These are phyloP conservation scores for Hartigia nigra DNA, from an alignment of 2,888 invertebrate species.

Conservation along the genomic window DNA sequence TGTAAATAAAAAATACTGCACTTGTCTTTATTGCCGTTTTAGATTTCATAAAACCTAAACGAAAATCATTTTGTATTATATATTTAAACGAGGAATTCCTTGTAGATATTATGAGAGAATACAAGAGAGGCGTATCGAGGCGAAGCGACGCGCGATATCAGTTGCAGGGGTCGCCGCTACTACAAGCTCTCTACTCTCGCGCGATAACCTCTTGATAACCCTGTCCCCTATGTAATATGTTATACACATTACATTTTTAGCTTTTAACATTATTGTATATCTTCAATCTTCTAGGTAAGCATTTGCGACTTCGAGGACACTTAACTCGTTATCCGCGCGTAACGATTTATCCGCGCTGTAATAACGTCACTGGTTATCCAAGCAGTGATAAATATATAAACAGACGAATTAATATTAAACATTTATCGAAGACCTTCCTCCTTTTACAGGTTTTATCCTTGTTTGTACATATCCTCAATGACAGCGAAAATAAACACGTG, in stretches of 20 bases:
- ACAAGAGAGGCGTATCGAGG: slow-evolving; percentile 58
- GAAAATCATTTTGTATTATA: neutral
- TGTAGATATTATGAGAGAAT: slow-evolving; percentile 41
- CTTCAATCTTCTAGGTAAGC: neutral
- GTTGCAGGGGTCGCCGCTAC: slow-evolving; percentile 52
- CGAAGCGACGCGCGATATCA: slow-evolving; percentile 56
- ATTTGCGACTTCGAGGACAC: neutral
- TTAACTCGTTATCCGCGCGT: neutral
- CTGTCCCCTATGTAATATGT: neutral
- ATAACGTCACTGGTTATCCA: neutral
- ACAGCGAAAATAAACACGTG: neutral
- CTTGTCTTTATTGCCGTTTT: neutral
- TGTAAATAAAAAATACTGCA: neutral
- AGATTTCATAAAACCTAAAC: neutral
- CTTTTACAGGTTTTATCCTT: neutral
- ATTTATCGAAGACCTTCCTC: neutral
- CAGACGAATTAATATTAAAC: neutral
- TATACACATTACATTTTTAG: neutral
- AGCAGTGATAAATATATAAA: too few relatives aligned
- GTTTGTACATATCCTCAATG: neutral
- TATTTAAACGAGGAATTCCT: slow-evolving; percentile 30
- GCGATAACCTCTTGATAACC: slow-evolving; percentile 33
- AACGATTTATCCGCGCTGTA: neutral
- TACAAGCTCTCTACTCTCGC: slow-evolving; percentile 44
- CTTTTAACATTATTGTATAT: neutral